These are phyloP conservation scores for Oxyura jamaicensis DNA, from an alignment of 2,113 vertebrate species.

Conservation along the genomic window DNA sequence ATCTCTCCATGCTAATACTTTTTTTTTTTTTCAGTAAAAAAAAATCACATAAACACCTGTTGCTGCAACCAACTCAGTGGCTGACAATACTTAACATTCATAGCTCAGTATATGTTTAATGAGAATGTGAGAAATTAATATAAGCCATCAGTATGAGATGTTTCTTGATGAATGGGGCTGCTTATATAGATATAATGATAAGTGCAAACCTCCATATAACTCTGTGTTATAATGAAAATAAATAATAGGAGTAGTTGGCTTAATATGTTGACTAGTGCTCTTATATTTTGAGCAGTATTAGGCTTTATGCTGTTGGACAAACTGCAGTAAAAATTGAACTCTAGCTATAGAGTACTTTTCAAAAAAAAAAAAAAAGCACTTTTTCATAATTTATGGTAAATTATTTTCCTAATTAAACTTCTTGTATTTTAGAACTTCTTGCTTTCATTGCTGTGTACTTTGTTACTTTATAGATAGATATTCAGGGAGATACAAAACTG, in stretches of 20 bases:
- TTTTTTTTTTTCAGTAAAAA: neutral
- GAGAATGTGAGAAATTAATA: neutral
- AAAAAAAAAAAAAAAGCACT: neutral
- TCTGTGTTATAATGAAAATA: neutral
- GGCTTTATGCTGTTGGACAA: neutral
- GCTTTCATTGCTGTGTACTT: neutral
- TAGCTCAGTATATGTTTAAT: neutral
- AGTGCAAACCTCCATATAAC: neutral
- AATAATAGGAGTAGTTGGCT: neutral
- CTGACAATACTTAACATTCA: neutral
- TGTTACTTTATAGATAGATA: neutral
- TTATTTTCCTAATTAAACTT: neutral
- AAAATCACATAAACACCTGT: neutral
- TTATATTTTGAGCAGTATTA: neutral
- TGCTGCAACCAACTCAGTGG: neutral
- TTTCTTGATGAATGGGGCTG: neutral
- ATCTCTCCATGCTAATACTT: neutral
- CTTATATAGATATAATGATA: neutral
- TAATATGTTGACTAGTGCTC: neutral
- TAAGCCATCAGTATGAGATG: neutral
- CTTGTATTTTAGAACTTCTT: neutral
- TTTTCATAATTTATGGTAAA: neutral
- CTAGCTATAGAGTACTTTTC: neutral
- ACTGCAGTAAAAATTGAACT: neutral
- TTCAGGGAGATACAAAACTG: neutral